Evolutionary conservation across 2,797 vertebrate genomes (phyloP).

Genomic region (Sebastes matsubarae): DNA sequence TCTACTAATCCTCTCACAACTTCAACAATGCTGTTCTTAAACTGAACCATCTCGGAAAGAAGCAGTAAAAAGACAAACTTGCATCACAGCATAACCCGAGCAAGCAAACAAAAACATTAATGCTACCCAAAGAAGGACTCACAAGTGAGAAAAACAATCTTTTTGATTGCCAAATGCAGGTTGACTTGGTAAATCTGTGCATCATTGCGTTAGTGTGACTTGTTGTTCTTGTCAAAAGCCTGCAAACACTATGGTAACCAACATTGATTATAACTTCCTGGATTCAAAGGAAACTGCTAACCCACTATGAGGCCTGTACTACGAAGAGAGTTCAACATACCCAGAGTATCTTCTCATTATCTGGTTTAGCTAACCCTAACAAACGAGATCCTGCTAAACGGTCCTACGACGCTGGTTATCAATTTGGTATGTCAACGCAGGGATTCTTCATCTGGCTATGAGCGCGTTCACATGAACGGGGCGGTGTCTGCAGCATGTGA

Average conservation of each 20-base stretch:
- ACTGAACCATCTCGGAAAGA: not conserved
- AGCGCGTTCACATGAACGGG: too few relatives aligned
- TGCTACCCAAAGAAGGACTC: not conserved
- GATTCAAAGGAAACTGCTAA: not conserved
- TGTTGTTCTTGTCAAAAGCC: not conserved
- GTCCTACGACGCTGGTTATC: too few relatives aligned
- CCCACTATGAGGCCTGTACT: not conserved
- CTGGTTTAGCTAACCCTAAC: too few relatives aligned
- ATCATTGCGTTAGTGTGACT: not conserved
- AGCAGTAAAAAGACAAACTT: not conserved
- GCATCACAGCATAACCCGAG: not conserved
- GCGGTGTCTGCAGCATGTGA: too few relatives aligned
- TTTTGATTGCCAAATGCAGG: not conserved
- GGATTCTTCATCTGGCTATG: too few relatives aligned
- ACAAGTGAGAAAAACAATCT: not conserved
- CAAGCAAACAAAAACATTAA: not conserved
- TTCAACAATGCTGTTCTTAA: not conserved
- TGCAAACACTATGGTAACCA: not conserved
- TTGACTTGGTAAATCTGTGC: not conserved
- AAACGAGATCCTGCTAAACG: too few relatives aligned
- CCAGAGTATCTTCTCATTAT: too few relatives aligned
- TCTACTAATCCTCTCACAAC: not conserved
- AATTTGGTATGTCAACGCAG: too few relatives aligned
- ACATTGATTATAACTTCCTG: not conserved
- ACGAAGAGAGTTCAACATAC: too few relatives aligned